Conservation (phyloP, 2,888 invertebrate genomes). For the Brenthis ino region DNA sequence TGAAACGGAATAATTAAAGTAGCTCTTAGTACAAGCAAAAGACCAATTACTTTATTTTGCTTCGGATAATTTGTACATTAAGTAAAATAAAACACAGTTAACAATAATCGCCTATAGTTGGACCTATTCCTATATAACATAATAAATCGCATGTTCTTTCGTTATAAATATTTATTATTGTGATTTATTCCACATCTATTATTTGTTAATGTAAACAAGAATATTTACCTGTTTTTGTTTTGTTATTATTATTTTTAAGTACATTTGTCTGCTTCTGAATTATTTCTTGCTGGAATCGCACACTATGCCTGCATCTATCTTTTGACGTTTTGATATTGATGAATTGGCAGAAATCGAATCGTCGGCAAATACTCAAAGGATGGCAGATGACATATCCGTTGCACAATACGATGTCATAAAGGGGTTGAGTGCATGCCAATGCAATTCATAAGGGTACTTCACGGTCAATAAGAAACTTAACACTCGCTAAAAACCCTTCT, state of each 20-base stretch:
- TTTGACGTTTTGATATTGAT: slow-evolving; percentile 36
- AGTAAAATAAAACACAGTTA: too few relatives aligned
- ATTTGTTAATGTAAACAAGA: too few relatives aligned
- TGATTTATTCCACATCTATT: neutral
- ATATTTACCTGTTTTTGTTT: too few relatives aligned
- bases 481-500: slow-evolving; percentile 64
- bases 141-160: too few relatives aligned
- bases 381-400: slow-evolving; percentile 76
- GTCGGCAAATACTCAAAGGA: slow-evolving; percentile 73
- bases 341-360: slow-evolving; percentile 41
- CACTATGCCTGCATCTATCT: slow-evolving; percentile 35
- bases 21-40: slow-evolving; percentile 33
- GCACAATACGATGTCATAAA: slow-evolving; percentile 72
- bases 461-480: slow-evolving; percentile 68
- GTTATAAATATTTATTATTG: neutral
- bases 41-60: slow-evolving; percentile 31
- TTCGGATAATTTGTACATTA: slow-evolving; percentile 25
- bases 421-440: slow-evolving; percentile 77
- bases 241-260: neutral
- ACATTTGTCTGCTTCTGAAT: neutral
- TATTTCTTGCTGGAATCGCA: slow-evolving; percentile 10
- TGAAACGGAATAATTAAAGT: slow-evolving; percentile 31
- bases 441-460: slow-evolving; percentile 77
- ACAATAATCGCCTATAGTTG: too few relatives aligned
- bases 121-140: too few relatives aligned